A percentile compares a stretch with the other conserved stretches of the same genome.
Evolutionary conservation across 2,797 vertebrate genomes (phyloP).

Genomic region (Anguilla anguilla): DNA sequence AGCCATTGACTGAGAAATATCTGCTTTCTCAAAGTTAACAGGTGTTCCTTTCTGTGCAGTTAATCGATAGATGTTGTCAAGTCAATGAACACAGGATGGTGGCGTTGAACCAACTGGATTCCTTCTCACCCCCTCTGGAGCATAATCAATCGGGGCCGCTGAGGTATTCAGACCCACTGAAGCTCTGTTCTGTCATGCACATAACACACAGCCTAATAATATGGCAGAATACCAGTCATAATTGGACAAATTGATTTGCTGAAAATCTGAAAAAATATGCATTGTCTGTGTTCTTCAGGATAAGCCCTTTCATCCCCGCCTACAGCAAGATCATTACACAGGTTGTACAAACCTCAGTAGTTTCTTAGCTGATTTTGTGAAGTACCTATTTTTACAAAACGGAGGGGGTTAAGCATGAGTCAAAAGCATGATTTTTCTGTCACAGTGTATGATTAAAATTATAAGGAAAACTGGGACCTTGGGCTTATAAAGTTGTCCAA

Average conservation of each 20-base stretch:
- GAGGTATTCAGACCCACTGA: not conserved
- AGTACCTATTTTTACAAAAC: too few species aligned
- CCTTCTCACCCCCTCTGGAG: slow-evolving; percentile 5
- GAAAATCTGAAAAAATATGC: not conserved
- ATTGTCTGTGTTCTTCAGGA: too few species aligned
- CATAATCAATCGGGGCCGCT: slow-evolving; percentile 15
- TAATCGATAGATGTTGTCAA: not conserved
- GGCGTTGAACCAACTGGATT: slow-evolving; percentile 31
- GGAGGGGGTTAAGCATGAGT: too few species aligned
- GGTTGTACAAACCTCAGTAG: too few species aligned
- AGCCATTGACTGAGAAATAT: not conserved
- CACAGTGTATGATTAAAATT: too few species aligned
- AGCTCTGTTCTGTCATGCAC: not conserved
- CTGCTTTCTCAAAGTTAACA: not conserved
- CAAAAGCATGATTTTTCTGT: too few species aligned
- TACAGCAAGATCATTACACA: too few species aligned
- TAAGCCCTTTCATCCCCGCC: too few species aligned
- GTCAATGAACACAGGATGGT: slow-evolving; percentile 23
- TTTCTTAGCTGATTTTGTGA: too few species aligned
- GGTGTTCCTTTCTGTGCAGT: not conserved
- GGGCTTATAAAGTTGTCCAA: too few species aligned
- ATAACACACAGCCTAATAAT: not conserved
- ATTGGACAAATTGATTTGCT: not conserved
- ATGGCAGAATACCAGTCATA: not conserved
- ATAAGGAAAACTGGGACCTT: too few species aligned